Base-by-base conservation (phyloP, 2,888 invertebrate genomes). In the Disparrhopalites patrizii region DNA sequence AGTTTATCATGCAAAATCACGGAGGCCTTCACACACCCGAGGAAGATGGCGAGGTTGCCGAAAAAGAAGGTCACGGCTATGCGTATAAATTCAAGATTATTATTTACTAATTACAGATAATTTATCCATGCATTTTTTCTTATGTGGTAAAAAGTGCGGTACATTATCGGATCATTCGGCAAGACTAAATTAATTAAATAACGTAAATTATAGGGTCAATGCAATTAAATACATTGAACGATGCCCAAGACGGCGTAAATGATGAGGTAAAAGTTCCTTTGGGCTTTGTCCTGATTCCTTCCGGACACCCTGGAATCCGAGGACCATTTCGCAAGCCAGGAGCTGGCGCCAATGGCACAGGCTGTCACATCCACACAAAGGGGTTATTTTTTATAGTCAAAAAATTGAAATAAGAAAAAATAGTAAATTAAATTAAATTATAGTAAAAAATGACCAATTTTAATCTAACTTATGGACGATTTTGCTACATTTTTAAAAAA, bases 231-330 rank as follows among this genome's bases (percentile, higher is more conserved):
- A 81, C 71, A 93, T 93, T 69, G 38, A 43, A n/a, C n/a, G 20
- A 27, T 28, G 15, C 18, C 70, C 61, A 94, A 85, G 28, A 86
- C 90, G 70, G 91, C 93, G 79, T 93, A 94, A 18, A 93, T 90
- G 60, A 91, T 91, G 69, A 94, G 83, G 78, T 92, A 93, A 81
- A 90, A 83, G 77, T 93, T 88, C 68, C 90, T 82, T 73, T 82
- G 82, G 1, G 78, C 77, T 1, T 81, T 83, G 77, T 89, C 82
- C 20, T 40, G 4, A 18, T 67, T 70, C 1, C 70, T 69, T 52
- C 69, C 70, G 57, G 69, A 68, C 0, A 67, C 58, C 23, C 62
- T 40, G 28, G 54, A 70, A 61, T 65, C 65, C 8, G 71, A 71
- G 2, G 77, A 71, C 77, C 77, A 77, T 0, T 55, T 57, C 7